A percentile compares a stretch with the other conserved stretches of the same genome.
Conservation (phyloP, 2,888 invertebrate genomes). For the Copidosoma aretas region DNA sequence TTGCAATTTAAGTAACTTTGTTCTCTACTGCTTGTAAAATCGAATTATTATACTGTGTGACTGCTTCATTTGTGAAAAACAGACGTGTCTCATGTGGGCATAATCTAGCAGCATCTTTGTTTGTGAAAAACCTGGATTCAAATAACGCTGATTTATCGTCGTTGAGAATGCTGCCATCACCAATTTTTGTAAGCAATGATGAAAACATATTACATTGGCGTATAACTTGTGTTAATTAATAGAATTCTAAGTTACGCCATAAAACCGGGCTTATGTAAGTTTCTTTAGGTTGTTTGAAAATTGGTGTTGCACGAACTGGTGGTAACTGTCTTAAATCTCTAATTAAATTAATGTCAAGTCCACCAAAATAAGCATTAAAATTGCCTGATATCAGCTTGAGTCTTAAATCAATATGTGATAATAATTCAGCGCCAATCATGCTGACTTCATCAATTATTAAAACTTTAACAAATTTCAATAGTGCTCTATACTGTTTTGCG, state of each 20-base stretch:
- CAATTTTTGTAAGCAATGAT: slow-evolving; percentile 51
- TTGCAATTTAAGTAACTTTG: no score
- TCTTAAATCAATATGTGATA: slow-evolving; percentile 49
- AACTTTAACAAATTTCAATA: slow-evolving; percentile 46
- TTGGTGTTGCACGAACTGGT: slow-evolving; percentile 50
- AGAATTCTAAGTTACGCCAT: slow-evolving; percentile 53
- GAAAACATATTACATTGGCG: slow-evolving; percentile 55
- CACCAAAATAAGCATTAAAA: no score
- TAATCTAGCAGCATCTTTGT: no score
- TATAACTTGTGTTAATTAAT: slow-evolving; percentile 50
- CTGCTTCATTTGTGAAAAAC: slow-evolving; percentile 49
- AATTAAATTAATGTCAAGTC: slow-evolving; percentile 53
- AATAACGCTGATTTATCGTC: slow-evolving; percentile 43
- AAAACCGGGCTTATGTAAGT: slow-evolving; percentile 41
- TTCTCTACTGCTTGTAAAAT: no score
- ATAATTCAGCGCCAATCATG: no score
- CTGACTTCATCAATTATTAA: slow-evolving; percentile 55
- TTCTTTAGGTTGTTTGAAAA: slow-evolving; percentile 47
- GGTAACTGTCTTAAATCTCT: slow-evolving; percentile 57
- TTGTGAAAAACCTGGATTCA: slow-evolving; percentile 47
- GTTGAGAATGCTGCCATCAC: slow-evolving; percentile 44
- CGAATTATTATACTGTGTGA: no score
- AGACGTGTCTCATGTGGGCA: slow-evolving; percentile 46
- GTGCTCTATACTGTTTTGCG: slow-evolving; percentile 41
- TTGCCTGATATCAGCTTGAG: slow-evolving; percentile 55